Evolutionary conservation across 1,140 invertebrate genomes (phyloP), one percentile per base, ranked within the genome.

Genomic region (Saccostrea cuccullata): DNA sequence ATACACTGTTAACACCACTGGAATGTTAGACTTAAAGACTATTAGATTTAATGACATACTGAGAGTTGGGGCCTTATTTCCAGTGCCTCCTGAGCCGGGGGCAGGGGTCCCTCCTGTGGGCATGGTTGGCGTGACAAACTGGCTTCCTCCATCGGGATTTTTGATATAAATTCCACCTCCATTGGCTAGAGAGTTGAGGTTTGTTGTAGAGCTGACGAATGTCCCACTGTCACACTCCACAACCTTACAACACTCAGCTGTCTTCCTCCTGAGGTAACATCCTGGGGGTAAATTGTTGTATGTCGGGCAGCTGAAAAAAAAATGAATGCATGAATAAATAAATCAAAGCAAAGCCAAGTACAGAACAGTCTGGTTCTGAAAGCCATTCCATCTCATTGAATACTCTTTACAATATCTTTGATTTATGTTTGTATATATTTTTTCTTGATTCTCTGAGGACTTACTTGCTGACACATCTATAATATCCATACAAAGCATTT

Each of bases 401-500:
- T 13, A 13, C 1, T 17, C 13, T 64, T 64, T 20, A 64, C 1
- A 17, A 64, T 20, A 20, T 64, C 17, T 20, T 64, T 20, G 13
- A 64, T 9, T 47, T 47, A 47, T 26, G 82, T 85, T 82, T 8
- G 26, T 55, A 82, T 47, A 70, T n/a, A 47, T 12, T 8, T 47
- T 47, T 47, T 47, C 47, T 47, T 2, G 47, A 8, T 47, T 6
- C 47, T 47, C 2, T 47, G 9, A 6, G 5, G n/a, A 84, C 89
- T 86, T 77, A 86, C 87, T 56, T 82, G 23, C 84, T 87, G 26
- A 83, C 88, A 89, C 93, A 93, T 90, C 92, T 90, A 90, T 93
- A 93, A 85, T 92, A 93, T 23, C 93, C 93, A 47, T 91, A 92
- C 3, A 89, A 88, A 67, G 92, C 91, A 88, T 93, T 92, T 77